Evolutionary conservation across 2,797 vertebrate genomes (phyloP), one percentile per base, ranked within the genome.

Genomic region (Bradypodion pumilum): DNA sequence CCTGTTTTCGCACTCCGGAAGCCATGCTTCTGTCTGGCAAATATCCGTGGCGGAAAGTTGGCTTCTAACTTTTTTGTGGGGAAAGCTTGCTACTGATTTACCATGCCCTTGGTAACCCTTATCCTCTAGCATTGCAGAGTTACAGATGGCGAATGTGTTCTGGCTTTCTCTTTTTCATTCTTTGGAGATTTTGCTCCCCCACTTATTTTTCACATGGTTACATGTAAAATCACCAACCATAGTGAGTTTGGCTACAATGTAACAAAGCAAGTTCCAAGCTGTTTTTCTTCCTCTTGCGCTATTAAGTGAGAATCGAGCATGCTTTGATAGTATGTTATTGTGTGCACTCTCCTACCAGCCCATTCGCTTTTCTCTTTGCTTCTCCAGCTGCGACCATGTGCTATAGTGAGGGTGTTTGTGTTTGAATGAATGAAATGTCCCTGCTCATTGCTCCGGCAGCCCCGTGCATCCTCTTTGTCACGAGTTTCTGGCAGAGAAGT

Each of bases 361-460:
- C 69, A 70, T 65, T 85, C 86, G 73, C 81, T 81, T 32, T 72
- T 62, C 62, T 5, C 62, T 4, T 69, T 37, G 23, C 46, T 87
- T 35, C 74, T 35, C 78, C 82, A 76, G 73, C 65, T 84, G 73
- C 44, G 77, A 65, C 82, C 73, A 72, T 87, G 81, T 80, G 86
- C 44, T 80, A 4, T 62, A 42, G 35, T 44, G 52, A 29, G 2
- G 25, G 44, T 42, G 8, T 42, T 70, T 12, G 16, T 82, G 25
- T 56, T 44, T 74, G 75, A 82, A 32, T 85, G 80, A 83, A 83
- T 87, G 80, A 87, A 49, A 77, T 70, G n/a, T 46, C 65, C 60
- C 75, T 86, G 74, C 42, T 15, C 32, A 44, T 79, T 74, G 49
- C 37, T 46, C 6, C 76, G 65, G 35, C 7, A 80, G 32, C 60